These are phyloP conservation scores for Rhyzopertha dominica DNA, from an alignment of 1,140 invertebrate species.

Conservation along the genomic window DNA sequence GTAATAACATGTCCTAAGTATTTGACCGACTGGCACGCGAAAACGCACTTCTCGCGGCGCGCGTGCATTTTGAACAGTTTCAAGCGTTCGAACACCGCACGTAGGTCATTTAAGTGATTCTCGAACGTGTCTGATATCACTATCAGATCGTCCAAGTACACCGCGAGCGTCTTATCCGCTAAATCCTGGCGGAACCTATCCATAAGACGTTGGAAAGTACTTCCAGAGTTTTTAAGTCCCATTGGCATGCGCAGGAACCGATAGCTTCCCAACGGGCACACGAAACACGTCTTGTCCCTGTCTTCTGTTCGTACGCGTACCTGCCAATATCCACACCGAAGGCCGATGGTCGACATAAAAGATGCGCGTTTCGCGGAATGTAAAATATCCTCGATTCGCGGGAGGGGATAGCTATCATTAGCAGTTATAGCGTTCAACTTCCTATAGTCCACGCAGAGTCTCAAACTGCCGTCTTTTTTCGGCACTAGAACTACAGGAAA, in stretches of 20 bases:
- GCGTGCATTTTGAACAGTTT: slow-evolving; percentile 9
- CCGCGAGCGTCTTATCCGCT: slow-evolving; percentile 30
- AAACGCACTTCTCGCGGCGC: slow-evolving; percentile 33
- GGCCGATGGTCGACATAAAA: too few species aligned
- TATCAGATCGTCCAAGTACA: slow-evolving; percentile 39
- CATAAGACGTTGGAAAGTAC: slow-evolving; percentile 47
- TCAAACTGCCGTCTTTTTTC: too few species aligned
- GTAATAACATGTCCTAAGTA: slow-evolving; percentile 36
- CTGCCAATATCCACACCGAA: too few species aligned
- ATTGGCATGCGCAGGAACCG: slow-evolving; percentile 43
- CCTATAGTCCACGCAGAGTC: too few species aligned
- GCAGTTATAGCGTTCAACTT: too few species aligned
- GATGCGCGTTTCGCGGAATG: too few species aligned
- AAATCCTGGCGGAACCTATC: slow-evolving; percentile 41
- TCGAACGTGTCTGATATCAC: slow-evolving; percentile 16
- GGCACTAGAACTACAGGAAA: too few species aligned
- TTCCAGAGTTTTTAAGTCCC: slow-evolving; percentile 43
- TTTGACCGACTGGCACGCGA: slow-evolving; percentile 24
- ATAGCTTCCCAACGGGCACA: too few species aligned
- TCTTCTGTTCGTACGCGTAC: too few species aligned
- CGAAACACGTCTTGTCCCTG: too few species aligned
- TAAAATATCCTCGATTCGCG: too few species aligned
- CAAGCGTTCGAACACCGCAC: slow-evolving; percentile 34
- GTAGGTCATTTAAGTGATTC: slow-evolving; percentile 30
- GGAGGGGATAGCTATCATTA: too few species aligned